phyloP scores from a whole-genome alignment of 2,888 invertebrate genomes.

The Heliconius ismenius region DNA sequence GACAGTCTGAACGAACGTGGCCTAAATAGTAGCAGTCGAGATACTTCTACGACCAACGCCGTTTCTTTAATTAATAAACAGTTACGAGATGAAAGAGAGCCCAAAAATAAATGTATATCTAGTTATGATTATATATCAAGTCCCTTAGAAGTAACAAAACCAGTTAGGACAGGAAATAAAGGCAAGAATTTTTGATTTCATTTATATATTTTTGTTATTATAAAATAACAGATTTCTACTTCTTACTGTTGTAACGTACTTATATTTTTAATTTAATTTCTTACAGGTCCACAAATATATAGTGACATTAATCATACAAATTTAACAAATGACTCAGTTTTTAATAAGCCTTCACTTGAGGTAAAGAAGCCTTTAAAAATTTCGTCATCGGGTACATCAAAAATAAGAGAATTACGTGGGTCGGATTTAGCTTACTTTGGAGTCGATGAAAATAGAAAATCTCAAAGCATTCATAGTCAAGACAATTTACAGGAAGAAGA shows the following conservation, averaged over 20 bases:
- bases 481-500: conserved; percentile 60
- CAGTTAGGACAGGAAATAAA: conserved; percentile 60
- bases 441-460: conserved; percentile 52
- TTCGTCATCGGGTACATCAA: conserved; percentile 56
- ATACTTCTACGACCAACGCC: conserved; percentile 54
- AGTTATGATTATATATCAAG: conserved; percentile 50
- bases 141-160: conserved; percentile 48
- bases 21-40: conserved; percentile 47
- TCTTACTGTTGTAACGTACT: neutral
- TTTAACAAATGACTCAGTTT: neutral
- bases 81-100: conserved; percentile 58
- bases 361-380: conserved; percentile 54
- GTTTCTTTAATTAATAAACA: conserved; percentile 71
- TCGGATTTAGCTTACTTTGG: conserved; percentile 84
- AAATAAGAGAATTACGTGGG: conserved; percentile 78
- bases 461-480: conserved; percentile 42
- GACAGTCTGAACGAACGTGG: conserved; percentile 44
- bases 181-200: conserved; percentile 50
- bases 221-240: neutral
- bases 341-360: conserved; percentile 31
- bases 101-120: conserved; percentile 53
- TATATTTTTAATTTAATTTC: conserved; percentile 34
- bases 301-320: conserved; percentile 39
- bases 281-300: conserved; percentile 43
- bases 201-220: no score